phyloP scores from a whole-genome alignment of 2,113 vertebrate species.

The Guaruba guarouba region DNA sequence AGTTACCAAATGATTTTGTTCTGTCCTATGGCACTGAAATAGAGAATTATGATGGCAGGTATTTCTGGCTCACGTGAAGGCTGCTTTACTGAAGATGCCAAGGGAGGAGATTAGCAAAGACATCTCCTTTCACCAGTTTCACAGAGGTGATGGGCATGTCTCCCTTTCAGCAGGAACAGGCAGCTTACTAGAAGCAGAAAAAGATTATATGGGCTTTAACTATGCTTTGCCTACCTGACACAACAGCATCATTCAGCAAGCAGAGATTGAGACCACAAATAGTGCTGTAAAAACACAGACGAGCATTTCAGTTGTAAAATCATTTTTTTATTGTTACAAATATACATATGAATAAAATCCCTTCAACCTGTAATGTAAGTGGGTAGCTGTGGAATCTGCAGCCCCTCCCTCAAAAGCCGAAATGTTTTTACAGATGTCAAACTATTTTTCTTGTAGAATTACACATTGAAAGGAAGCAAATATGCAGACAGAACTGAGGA shows the following conservation, averaged over 20 bases:
- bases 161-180: not conserved
- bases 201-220: not conserved
- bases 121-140: not conserved
- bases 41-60: not conserved
- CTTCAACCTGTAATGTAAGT: slow-evolving; percentile 75
- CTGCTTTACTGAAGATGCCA: not conserved
- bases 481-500: slow-evolving; percentile 73
- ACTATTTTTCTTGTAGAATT: slow-evolving; percentile 64
- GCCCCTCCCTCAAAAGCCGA: slow-evolving; percentile 40
- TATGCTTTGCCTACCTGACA: not conserved
- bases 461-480: slow-evolving; percentile 74
- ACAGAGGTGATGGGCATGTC: not conserved
- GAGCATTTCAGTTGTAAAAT: slow-evolving; percentile 82
- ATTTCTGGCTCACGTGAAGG: not conserved
- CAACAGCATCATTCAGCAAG: not conserved
- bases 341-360: slow-evolving; percentile 87
- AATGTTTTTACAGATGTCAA: slow-evolving; percentile 72
- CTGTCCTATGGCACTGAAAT: not conserved
- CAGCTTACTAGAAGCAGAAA: not conserved
- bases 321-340: slow-evolving; percentile 91
- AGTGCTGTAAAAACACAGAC: not conserved
- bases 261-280: not conserved
- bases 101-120: not conserved
- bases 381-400: slow-evolving; percentile 72
- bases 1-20: not conserved